Conservation (phyloP, 2,797 vertebrate species). For the Nyctalus aviator region DNA sequence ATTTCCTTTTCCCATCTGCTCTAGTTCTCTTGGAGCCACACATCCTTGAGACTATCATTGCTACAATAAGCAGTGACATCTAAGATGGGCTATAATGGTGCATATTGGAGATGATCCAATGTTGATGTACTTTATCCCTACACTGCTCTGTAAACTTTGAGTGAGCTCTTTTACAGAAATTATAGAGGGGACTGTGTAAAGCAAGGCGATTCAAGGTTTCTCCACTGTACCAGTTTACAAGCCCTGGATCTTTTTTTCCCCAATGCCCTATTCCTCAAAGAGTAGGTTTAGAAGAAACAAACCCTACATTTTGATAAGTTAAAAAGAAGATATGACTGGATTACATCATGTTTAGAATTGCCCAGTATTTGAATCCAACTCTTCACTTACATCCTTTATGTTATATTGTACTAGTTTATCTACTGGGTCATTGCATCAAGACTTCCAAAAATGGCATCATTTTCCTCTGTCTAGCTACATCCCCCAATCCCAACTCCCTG, state of each 20-base stretch:
- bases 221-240: background rate
- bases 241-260: background rate
- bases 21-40: background rate
- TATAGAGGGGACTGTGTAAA: background rate
- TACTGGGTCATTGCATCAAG: background rate
- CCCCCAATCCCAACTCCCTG: background rate
- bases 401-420: slow-evolving; percentile 20
- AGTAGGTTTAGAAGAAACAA: background rate
- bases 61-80: background rate
- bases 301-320: background rate
- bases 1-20: background rate
- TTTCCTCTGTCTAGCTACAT: background rate
- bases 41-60: background rate
- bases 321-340: background rate
- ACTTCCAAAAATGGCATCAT: background rate
- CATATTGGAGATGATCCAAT: background rate
- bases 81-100: background rate
- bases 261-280: background rate
- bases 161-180: background rate
- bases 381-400: background rate
- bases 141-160: background rate
- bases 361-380: background rate
- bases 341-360: slow-evolving; percentile 4
- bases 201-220: background rate
- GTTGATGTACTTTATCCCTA: background rate